phyloP scores from a whole-genome alignment of 2,888 invertebrate species.

The Thereva nobilitata region DNA sequence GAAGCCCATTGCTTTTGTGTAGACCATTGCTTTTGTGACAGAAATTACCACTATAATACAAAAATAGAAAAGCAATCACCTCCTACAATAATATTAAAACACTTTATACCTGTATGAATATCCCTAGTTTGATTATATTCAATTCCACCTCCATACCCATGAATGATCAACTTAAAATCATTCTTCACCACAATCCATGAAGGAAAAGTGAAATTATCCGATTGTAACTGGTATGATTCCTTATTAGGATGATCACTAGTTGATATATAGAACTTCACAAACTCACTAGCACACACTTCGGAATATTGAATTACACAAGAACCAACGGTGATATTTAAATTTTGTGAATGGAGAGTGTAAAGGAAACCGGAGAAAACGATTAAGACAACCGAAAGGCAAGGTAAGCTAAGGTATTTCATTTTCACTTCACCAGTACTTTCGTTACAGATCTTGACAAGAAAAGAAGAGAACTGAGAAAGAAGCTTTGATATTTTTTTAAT shows the following conservation, averaged over 20 bases:
- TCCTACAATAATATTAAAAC: conserved; percentile 1
- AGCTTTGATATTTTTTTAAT: no score
- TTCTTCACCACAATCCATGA: conserved; percentile 41
- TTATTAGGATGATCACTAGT: conserved; percentile 43
- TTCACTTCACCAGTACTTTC: no score
- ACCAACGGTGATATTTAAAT: conserved; percentile 44
- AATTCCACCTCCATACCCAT: conserved; percentile 58
- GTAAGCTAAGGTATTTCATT: no score
- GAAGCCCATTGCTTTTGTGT: no score
- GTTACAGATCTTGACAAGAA: no score
- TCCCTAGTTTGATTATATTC: conserved; percentile 52
- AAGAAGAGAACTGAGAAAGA: no score
- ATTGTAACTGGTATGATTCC: conserved; percentile 42
- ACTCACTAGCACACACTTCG: conserved; percentile 46
- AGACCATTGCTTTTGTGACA: no score
- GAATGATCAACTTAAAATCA: conserved; percentile 49
- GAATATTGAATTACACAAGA: conserved; percentile 47
- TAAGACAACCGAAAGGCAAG: conserved; percentile 3
- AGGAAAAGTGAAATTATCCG: conserved; percentile 42
- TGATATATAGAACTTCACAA: conserved; percentile 46
- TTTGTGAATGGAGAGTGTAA: conserved; percentile 6
- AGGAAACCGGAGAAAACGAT: conserved; percentile 10
- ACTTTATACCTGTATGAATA: conserved; percentile 43
- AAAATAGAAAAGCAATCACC: neutral
- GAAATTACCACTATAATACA: no score